These are phyloP conservation scores for Lamprologus sp. DNA, from an alignment of 2,113 vertebrate genomes.

Conservation along the genomic window DNA sequence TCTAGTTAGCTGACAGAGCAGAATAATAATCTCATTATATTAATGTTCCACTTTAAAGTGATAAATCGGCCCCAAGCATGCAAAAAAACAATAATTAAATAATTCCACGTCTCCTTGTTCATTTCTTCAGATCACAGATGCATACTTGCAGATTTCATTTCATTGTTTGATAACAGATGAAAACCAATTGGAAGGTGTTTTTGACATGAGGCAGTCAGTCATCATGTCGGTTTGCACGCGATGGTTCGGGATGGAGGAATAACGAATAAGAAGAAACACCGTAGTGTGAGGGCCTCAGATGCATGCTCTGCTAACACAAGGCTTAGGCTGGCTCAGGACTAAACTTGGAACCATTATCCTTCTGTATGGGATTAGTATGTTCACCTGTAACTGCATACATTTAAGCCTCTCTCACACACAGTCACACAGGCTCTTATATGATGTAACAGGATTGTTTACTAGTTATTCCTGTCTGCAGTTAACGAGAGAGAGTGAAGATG, in stretches of 20 bases:
- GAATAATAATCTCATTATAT: conserved; percentile 9
- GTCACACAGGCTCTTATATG: neutral
- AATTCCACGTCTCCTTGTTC: neutral
- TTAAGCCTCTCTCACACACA: neutral
- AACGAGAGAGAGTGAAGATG: neutral
- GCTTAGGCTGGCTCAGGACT: conserved; percentile 21
- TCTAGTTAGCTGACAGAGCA: neutral
- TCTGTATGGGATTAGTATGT: conserved; percentile 38
- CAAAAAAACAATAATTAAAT: neutral
- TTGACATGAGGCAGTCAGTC: neutral
- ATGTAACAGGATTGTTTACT: neutral
- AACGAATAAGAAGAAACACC: neutral
- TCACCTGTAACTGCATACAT: conserved; percentile 23
- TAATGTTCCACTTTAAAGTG: neutral
- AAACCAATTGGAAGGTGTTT: neutral
- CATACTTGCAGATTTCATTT: conserved; percentile 16
- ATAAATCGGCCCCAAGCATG: neutral
- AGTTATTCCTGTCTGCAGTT: conserved; percentile 13
- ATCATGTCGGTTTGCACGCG: neutral
- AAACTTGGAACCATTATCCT: conserved; percentile 54
- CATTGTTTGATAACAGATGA: neutral
- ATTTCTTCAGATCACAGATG: neutral
- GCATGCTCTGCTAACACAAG: neutral
- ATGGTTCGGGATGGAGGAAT: neutral
- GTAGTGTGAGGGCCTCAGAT: neutral